Percentiles rank a stretch among this genome's conserved stretches.
These are phyloP conservation scores for Chloroceryle inda DNA, from an alignment of 2,797 vertebrate genomes.

Conservation along the genomic window DNA sequence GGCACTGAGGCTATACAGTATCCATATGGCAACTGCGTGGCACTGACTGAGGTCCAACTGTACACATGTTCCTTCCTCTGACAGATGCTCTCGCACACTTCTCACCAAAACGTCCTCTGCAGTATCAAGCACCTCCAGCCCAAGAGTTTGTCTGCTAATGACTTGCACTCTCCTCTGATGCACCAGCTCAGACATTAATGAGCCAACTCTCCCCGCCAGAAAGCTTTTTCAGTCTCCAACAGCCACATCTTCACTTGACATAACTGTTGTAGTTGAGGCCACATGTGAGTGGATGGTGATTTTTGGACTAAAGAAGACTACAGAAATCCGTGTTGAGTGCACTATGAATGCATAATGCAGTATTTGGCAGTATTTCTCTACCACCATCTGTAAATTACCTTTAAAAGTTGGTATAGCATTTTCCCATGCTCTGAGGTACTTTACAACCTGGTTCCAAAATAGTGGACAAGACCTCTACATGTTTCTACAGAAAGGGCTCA, in stretches of 20 bases:
- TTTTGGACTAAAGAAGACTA: neutral
- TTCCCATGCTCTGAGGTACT: neutral
- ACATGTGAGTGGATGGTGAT: neutral
- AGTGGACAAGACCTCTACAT: neutral
- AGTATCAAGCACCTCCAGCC: neutral
- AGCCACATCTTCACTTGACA: neutral
- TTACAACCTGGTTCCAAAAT: neutral
- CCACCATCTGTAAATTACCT: neutral
- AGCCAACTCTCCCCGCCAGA: neutral
- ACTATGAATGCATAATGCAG: no score
- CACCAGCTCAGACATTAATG: neutral
- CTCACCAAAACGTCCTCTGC: neutral
- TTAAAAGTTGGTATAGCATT: accelerated
- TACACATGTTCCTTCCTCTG: accelerated
- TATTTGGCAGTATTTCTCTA: neutral
- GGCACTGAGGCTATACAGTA: accelerated
- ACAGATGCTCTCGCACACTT: neutral
- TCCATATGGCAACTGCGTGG: neutral
- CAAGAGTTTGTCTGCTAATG: neutral
- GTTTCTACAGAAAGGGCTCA: neutral
- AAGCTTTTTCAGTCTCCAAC: neutral
- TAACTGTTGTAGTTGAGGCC: neutral
- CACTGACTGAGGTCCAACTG: neutral
- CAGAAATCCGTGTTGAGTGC: neutral
- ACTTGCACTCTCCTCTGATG: neutral